Conservation (phyloP, 1,140 invertebrate species). For the Rhynchophorus ferrugineus region DNA sequence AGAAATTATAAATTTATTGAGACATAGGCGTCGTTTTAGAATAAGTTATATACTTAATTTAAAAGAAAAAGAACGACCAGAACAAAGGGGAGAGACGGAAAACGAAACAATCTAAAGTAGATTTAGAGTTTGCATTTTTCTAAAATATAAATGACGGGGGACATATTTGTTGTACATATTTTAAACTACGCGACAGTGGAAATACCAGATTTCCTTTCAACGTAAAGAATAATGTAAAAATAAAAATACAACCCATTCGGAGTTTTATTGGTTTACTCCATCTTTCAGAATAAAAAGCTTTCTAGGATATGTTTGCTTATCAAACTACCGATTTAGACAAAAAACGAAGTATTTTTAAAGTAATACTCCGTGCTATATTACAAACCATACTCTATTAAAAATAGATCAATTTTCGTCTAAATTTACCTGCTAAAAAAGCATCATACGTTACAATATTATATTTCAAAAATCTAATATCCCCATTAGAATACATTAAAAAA, state of each 20-base stretch:
- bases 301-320: background rate
- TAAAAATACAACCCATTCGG: background rate
- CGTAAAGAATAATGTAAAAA: background rate
- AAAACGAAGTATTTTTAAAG: background rate
- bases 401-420: background rate
- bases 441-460: background rate
- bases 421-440: background rate
- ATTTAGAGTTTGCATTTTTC: no score
- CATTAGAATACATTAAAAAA: no score
- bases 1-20: constrained; percentile 20
- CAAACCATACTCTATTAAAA: background rate
- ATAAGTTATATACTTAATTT: no score
- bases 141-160: no score
- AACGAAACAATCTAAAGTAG: no score
- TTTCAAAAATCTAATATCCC: no score
- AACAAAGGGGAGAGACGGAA: no score
- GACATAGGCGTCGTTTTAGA: background rate
- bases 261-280: background rate
- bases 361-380: background rate
- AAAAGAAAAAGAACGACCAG: no score
- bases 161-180: no score
- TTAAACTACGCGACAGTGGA: no score
- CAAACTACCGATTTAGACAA: background rate
- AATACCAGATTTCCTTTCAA: background rate
- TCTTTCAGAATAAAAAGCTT: background rate